Evolutionary conservation across 2,888 invertebrate genomes (phyloP), one percentile per base, ranked within the genome.

Genomic region (Pimpla rufipes): DNA sequence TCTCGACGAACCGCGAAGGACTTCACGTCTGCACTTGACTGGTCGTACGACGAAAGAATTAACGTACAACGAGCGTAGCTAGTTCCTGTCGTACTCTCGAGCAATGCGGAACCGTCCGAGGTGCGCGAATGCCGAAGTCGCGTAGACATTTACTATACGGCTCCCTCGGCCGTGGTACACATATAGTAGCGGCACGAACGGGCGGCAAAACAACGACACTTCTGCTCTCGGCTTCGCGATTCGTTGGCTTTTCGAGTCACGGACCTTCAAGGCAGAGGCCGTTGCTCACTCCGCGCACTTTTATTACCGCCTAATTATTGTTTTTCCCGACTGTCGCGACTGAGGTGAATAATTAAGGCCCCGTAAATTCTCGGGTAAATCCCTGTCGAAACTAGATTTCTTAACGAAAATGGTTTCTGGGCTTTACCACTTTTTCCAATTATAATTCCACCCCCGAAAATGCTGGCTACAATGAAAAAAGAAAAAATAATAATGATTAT

Each of bases 221-320:
- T 37, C 42, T 18, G 16, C 57, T 35, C 70, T 37, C 21, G 8
- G 50, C 71, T 78, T 45, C 64, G 67, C 75, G 83, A 85, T 80
- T 86, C 77, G 85, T 88, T 89, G 87, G 85, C 83, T 90, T 89
- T 89, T 89, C 88, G 78, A n/a, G 90, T 92, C 91, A 91, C 89
- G 91, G 89, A 90, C 88, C 87, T 87, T 83, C 86, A n/a, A n/a
- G n/a, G n/a, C n/a, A n/a, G 79, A 88, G 86, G 85, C 86, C 85
- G 86, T 88, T 86, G 57, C 35, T 59, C n/a, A 10, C 16, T 40
- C 5, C 18, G 18, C 8, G 16, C n/a, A 50, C 29, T 50, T 29
- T 16, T 35, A 29, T n/a, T 6, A n/a, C 16, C 45, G 13, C 66
- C 18, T 3, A 18, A 5, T 18, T 50, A 50, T 8, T 1, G 18